Evolutionary conservation across 2,113 vertebrate genomes (phyloP), one percentile per base, ranked within the genome.

Genomic region (Nothocercus julius): DNA sequence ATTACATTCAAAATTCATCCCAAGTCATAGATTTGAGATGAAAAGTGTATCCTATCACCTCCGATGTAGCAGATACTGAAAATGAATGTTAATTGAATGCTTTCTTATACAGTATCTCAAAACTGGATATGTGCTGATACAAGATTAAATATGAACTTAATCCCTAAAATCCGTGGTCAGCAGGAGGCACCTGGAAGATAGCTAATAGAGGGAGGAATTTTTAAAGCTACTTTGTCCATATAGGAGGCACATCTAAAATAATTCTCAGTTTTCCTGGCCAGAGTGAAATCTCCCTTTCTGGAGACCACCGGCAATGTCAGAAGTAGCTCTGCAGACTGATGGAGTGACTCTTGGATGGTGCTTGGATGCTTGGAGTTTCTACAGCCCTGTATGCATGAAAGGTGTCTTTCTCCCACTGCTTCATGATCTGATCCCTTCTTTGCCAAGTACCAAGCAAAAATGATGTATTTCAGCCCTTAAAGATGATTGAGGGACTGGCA

Each of bases 401-500:
- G 8, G n/a, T 30, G 38, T 53, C 67, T 83, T 40, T 9, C 72
- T 91, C 28, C 70, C 20, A 8, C 34, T 62, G 2, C 63, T 89
- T 82, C 62, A 20, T n/a, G 32, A 7, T 11, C 44, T 10, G 32
- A 45, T 16, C 53, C 58, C 42, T 25, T 19, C 16, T 67, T 13
- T 66, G 28, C 92, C 92, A 82, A 74, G 47, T 87, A 69, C 82
- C 79, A 36, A 24, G 47, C 11, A 10, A 56, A 91, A 28, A 62
- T 36, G 58, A 89, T 87, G 53, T 27, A 18, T 89, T 44, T 95
- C 90, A 87, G 85, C 85, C 70, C 70, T 69, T 85, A 7, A 51
- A 83, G 75, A 53, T 95, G 95, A 94, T 76, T 53, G 96, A 95
- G 32, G 87, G 77, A 49, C 92, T 53, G 95, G 78, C 72, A 24